Evolutionary conservation across 2,888 invertebrate species (phyloP), one percentile per base, ranked within the genome.

Genomic region (Scaptodrosophila latifasciaeformis): DNA sequence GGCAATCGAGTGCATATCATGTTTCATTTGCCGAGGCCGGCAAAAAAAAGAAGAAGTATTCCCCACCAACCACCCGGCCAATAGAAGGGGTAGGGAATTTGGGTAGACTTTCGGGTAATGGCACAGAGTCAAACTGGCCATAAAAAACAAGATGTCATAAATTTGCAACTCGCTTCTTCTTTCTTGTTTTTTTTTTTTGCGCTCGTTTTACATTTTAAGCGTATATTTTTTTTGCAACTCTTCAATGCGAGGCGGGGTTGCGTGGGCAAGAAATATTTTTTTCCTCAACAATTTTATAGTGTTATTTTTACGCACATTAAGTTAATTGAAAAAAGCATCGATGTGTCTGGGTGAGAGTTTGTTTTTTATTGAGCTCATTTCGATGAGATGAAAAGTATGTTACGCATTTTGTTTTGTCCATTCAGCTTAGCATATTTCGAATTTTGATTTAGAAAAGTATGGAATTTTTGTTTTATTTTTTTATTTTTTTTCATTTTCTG

Each of bases 91-190:
- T 7, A 2, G 17, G 17, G 13, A 2, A 2, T 5, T 10, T 7
- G 13, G 24, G 13, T 13, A 5, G 13, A 13, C 18, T 12, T 7
- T 13, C 24, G 15, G 37, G 10, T 7, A 2, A 10, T 15, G 34
- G 35, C 40, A 19, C 21, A 58, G 62, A 37, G 15, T 67, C 24
- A 4, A 15, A 50, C 61, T 59, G 70, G 67, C 54, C 70, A 80
- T 77, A 74, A 74, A 79, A 55, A 64, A 77, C 51, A 69, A 77
- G 59, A 74, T 75, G 70, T 80, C 75, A 75, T 75, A 80, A 75
- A 75, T 75, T 75, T 77, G 56, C 65, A 70, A 65, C 70, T 47
- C 10, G 19, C 51, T 30, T 45, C 47, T 34, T 18, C 40, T 17
- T 45, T 49, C 45, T 12, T 15, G 37, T 10, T 37, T 34, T 34